These are phyloP conservation scores for Wasmannia auropunctata DNA, from an alignment of 1,140 invertebrate genomes.

Conservation along the genomic window DNA sequence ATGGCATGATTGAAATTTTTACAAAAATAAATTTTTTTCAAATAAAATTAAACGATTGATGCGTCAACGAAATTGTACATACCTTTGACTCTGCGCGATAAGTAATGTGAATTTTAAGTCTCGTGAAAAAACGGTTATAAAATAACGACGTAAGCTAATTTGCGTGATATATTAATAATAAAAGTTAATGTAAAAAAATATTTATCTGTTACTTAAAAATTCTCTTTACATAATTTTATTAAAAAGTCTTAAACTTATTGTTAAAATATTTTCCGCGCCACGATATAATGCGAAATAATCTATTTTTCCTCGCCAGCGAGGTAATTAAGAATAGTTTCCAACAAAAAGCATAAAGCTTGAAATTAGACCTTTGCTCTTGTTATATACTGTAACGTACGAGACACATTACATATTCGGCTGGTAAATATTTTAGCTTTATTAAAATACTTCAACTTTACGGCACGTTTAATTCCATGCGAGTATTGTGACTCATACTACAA, in stretches of 20 bases:
- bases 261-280: neutral
- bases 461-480: neutral
- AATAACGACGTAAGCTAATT: neutral
- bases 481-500: neutral
- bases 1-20: slow-evolving; percentile 16
- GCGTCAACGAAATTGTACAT: neutral
- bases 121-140: neutral
- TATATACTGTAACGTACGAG: neutral
- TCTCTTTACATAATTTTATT: too few relatives aligned
- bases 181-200: neutral
- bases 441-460: slow-evolving; percentile 37
- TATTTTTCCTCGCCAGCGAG: neutral
- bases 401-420: neutral
- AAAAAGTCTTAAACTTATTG: neutral
- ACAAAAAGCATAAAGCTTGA: neutral
- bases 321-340: neutral
- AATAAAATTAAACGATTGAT: slow-evolving; percentile 29
- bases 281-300: neutral
- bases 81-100: neutral
- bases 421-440: slow-evolving; percentile 36
- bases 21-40: slow-evolving; percentile 19
- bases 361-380: neutral
- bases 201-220: neutral
- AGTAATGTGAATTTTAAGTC: neutral
- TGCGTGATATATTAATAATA: neutral